Conservation (phyloP, 1,140 invertebrate species). For the Drosophila auraria region DNA sequence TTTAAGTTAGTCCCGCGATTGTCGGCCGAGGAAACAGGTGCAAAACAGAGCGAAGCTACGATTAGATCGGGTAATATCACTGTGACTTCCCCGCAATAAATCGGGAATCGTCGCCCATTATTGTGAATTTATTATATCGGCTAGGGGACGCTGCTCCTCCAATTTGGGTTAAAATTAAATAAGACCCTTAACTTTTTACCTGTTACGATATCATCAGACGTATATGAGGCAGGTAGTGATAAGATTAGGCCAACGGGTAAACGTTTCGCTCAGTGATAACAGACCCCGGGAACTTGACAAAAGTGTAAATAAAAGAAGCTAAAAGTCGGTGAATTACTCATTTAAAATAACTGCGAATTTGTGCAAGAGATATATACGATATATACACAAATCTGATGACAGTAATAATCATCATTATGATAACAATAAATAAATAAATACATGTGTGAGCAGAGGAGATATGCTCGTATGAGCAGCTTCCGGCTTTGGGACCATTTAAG, state of each 20-base stretch:
- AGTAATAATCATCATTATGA: conserved; percentile 32
- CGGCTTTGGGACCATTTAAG: conserved; percentile 47
- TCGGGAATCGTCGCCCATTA: conserved; percentile 9
- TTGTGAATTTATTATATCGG: background rate
- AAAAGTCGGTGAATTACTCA: conserved; percentile 34
- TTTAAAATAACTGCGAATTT: conserved; percentile 2
- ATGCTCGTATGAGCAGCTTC: conserved; percentile 79
- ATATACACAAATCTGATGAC: conserved; percentile 22
- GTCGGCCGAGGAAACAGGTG: conserved; percentile 62
- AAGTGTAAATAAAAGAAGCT: conserved; percentile 30
- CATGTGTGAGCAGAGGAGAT: conserved; percentile 55
- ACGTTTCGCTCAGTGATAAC: conserved; percentile 38
- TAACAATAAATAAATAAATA: conserved; percentile 15
- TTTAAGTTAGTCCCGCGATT: conserved; percentile 63
- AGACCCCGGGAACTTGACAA: conserved; percentile 1
- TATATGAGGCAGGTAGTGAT: conserved; percentile 20
- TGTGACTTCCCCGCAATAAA: conserved; percentile 10
- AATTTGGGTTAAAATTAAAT: background rate
- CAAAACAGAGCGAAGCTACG: conserved; percentile 16
- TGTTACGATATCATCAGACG: background rate
- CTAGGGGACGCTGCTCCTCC: background rate
- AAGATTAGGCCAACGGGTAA: conserved; percentile 40
- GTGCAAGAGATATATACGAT: background rate
- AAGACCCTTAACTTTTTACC: background rate
- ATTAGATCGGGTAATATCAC: conserved; percentile 58